A percentile compares a stretch with the other conserved stretches of the same genome.
These are phyloP conservation scores for Acyrthosiphon pisum DNA, from an alignment of 1,140 invertebrate genomes.

Conservation along the genomic window DNA sequence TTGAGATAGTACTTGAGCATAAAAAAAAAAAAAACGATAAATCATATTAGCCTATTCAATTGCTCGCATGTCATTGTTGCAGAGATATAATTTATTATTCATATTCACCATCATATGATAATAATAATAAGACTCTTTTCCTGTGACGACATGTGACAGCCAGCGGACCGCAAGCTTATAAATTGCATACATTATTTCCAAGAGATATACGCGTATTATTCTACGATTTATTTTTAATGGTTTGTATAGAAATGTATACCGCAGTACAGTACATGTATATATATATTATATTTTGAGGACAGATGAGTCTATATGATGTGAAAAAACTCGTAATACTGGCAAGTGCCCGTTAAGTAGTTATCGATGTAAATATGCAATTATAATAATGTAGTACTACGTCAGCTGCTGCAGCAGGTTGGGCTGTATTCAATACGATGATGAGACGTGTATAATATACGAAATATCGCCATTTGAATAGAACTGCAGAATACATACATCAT, in stretches of 20 bases:
- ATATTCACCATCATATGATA: background rate
- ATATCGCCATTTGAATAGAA: background rate
- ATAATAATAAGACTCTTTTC: background rate
- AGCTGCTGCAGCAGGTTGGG: background rate
- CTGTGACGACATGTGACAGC: constrained; percentile 3
- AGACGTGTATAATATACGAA: background rate
- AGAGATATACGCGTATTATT: background rate
- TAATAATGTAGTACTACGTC: background rate
- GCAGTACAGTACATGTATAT: background rate
- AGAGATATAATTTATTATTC: constrained; percentile 16
- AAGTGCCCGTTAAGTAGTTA: background rate
- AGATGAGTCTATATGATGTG: background rate
- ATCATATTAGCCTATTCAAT: constrained; percentile 34
- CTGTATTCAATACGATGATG: background rate
- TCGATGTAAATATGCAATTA: background rate
- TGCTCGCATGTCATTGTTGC: constrained; percentile 10
- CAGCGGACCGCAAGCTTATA: background rate
- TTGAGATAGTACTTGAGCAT: constrained; percentile 1
- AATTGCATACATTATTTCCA: background rate
- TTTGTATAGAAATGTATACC: background rate
- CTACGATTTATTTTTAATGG: constrained; percentile 9
- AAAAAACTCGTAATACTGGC: background rate
- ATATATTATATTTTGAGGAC: background rate
- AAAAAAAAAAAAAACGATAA: background rate
- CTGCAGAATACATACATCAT: background rate